These are phyloP conservation scores for Yponomeuta plumbellus DNA, from an alignment of 2,888 invertebrate genomes.

Conservation along the genomic window DNA sequence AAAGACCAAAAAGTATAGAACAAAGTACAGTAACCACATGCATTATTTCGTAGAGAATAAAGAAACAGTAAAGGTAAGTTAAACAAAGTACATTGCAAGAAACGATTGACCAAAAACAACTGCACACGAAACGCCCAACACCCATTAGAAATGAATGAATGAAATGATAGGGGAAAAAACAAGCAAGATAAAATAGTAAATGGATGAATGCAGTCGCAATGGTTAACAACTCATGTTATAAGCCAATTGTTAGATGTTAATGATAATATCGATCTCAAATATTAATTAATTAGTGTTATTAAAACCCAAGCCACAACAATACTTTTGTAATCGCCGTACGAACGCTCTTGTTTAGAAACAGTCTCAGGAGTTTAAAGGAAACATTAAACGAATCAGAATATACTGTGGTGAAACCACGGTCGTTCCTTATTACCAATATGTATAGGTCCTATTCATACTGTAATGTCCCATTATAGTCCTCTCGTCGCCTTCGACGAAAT, in stretches of 20 bases:
- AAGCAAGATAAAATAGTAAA: conserved; percentile 23
- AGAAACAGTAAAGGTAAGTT: conserved; percentile 13
- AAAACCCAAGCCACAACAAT: conserved; percentile 73
- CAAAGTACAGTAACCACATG: conserved; percentile 16
- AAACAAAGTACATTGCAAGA: conserved; percentile 29
- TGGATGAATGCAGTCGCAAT: conserved; percentile 64
- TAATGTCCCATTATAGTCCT: too few relatives aligned
- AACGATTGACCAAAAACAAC: conserved; percentile 7
- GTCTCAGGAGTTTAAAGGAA: background rate
- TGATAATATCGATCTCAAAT: conserved; percentile 19
- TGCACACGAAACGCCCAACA: background rate
- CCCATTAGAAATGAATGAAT: conserved; percentile 25
- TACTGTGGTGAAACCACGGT: too few relatives aligned
- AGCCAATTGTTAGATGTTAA: conserved; percentile 45
- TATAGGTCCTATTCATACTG: too few relatives aligned
- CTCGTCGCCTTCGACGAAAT: too few relatives aligned
- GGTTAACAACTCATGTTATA: conserved; percentile 24
- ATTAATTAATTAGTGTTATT: conserved; percentile 37
- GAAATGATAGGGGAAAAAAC: conserved; percentile 24
- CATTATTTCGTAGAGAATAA: conserved; percentile 11
- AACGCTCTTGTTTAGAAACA: conserved; percentile 44
- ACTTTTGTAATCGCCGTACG: conserved; percentile 44
- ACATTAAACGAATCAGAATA: too few relatives aligned
- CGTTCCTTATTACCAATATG: too few relatives aligned
- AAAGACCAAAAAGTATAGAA: conserved; percentile 19